Conservation (phyloP, 2,113 vertebrate genomes). For the Okapia johnstoni region DNA sequence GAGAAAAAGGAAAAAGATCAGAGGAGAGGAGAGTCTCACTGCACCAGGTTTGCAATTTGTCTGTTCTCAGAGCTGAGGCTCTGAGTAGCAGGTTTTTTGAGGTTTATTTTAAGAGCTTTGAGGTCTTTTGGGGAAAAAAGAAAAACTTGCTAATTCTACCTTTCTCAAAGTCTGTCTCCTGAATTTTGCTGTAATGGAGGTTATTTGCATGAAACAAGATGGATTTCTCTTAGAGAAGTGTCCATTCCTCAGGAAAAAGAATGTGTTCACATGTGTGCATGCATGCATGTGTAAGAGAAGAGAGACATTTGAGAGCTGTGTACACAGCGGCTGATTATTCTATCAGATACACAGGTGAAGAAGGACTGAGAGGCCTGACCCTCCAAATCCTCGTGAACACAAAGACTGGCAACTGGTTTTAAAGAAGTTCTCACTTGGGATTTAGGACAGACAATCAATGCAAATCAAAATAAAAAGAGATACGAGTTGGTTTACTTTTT, state of each 20-base stretch:
- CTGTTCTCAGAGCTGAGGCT: slow-evolving; percentile 47
- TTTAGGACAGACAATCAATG: not conserved
- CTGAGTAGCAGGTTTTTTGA: slow-evolving; percentile 49
- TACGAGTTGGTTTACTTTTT: not conserved
- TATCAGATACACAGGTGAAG: not conserved
- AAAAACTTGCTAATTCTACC: slow-evolving; percentile 34
- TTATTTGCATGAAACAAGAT: slow-evolving; percentile 39
- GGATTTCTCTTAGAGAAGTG: not conserved
- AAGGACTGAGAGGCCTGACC: not conserved
- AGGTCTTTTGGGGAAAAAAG: not conserved
- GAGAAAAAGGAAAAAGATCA: slow-evolving; percentile 56
- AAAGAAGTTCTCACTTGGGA: not conserved
- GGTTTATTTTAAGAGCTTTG: slow-evolving; percentile 62
- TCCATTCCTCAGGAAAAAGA: not conserved
- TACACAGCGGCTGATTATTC: not conserved
- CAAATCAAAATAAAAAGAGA: slow-evolving; percentile 6
- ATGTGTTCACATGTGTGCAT: not conserved
- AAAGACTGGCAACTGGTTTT: not conserved
- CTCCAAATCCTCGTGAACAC: slow-evolving; percentile 19
- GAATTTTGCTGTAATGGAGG: slow-evolving; percentile 29
- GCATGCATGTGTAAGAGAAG: not conserved
- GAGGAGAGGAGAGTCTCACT: slow-evolving; percentile 53
- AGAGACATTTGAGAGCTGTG: not conserved
- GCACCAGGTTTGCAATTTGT: slow-evolving; percentile 52
- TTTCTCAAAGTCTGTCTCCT: slow-evolving; percentile 42